Base-by-base conservation (phyloP, 2,113 vertebrate species). In the Cephalopterus ornatus region DNA sequence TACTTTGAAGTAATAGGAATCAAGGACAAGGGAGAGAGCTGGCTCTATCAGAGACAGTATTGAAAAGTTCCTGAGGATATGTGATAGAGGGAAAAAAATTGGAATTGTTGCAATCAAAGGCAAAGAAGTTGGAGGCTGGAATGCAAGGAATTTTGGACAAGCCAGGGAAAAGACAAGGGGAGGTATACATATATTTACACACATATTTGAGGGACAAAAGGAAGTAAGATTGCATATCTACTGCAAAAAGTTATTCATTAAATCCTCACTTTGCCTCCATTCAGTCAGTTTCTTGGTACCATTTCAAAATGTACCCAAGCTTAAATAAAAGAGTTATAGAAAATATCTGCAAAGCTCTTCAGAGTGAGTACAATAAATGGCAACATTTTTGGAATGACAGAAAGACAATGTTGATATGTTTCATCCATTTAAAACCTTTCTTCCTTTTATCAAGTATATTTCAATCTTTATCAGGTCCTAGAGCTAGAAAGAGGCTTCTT, bases 401-500 rank as follows among this genome's bases (percentile, higher is more conserved):
- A 67, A 76, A 49, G 32, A 90, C 2, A 7, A 68, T 27, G 21
- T 47, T 88, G 56, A 35, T 84, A 56, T 41, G n/a, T 84, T 85
- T 95, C 61, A 67, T 65, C 68, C 55, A 37, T 83, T 94, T 90
- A 79, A 96, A 91, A 75, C 6, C 12, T 81, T 84, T 74, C 72
- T 92, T 88, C 26, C 91, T 93, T 93, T 93, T 55, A 93, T 93
- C 61, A 81, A 61, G 67, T 10, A 19, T 32, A n/a, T 65, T 94
- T 94, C 89, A 86, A 78, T 65, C 78, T 85, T 88, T 71, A n/a
- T 86, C 65, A 65, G 61, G 47, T 93, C 47, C 63, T 66, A 84
- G 39, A 94, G 35, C 37, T 91, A 78, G 61, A 88, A 91, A 80
- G 37, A 92, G 22, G 33, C 33, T 50, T 82, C 63, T 85, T 77